Conservation (phyloP, 2,797 vertebrate species). For the Microcaecilia unicolor region DNA sequence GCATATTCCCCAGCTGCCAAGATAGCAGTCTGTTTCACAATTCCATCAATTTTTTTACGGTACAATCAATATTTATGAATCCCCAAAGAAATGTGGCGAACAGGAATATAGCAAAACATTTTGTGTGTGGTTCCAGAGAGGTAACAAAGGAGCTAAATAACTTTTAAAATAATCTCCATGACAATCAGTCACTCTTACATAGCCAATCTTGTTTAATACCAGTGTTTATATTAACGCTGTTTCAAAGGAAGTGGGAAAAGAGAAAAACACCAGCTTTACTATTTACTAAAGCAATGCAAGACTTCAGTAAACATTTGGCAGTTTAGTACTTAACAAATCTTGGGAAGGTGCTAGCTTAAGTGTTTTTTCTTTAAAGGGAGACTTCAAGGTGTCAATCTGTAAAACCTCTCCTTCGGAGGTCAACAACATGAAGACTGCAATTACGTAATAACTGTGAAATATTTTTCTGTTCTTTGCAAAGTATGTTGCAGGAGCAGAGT, state of each 20-base stretch:
- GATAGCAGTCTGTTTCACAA: slow-evolving; percentile 82
- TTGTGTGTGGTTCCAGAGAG: slow-evolving; percentile 63
- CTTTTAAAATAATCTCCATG: slow-evolving; percentile 73
- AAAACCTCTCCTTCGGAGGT: no score
- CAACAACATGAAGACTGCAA: no score
- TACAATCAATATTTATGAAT: slow-evolving; percentile 99
- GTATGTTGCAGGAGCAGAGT: no score
- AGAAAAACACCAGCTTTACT: no score
- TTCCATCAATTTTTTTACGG: slow-evolving; percentile 94
- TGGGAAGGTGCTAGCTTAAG: no score
- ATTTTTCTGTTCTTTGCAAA: no score
- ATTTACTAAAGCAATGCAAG: no score
- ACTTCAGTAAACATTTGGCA: no score
- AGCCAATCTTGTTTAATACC: slow-evolving; percentile 63
- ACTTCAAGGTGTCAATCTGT: no score
- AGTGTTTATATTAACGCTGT: slow-evolving; percentile 49
- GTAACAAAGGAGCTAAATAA: slow-evolving; percentile 64
- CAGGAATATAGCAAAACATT: slow-evolving; percentile 84
- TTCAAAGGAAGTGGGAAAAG: slow-evolving; percentile 22
- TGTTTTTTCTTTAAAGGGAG: no score
- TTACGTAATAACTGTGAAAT: no score
- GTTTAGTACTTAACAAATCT: no score
- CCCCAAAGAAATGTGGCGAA: slow-evolving; percentile 84
- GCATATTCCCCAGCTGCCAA: slow-evolving; percentile 80
- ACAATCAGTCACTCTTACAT: slow-evolving; percentile 62